These are phyloP conservation scores for Mimachlamys varia DNA, from an alignment of 2,888 invertebrate species.

Conservation along the genomic window DNA sequence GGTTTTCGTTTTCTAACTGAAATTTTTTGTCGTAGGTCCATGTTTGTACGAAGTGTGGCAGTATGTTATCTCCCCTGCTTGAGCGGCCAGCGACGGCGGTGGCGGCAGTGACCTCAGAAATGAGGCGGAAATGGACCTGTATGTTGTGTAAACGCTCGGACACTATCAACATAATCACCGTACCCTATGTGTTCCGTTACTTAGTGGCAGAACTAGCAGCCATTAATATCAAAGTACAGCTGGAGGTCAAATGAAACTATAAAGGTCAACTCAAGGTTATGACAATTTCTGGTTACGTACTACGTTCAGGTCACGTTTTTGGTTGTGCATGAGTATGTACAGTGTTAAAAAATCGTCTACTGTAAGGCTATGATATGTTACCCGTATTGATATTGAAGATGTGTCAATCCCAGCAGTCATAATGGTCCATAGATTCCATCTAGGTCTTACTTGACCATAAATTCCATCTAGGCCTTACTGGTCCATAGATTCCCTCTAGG, in stretches of 20 bases:
- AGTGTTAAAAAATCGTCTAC: too few relatives aligned
- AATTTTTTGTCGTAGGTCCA: conserved; percentile 70
- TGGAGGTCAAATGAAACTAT: conserved; percentile 60
- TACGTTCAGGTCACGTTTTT: too few relatives aligned
- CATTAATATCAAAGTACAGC: conserved; percentile 88
- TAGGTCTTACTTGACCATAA: too few relatives aligned
- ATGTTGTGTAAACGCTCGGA: conserved; percentile 79
- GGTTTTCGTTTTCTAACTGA: too few relatives aligned
- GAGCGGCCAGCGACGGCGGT: conserved; percentile 81
- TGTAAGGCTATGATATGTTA: too few relatives aligned
- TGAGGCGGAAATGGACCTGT: conserved; percentile 79
- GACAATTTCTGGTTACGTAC: background rate
- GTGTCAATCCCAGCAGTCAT: too few relatives aligned
- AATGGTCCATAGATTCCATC: too few relatives aligned
- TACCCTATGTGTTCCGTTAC: conserved; percentile 95
- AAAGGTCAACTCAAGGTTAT: background rate
- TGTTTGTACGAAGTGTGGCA: conserved; percentile 87
- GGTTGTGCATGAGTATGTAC: too few relatives aligned
- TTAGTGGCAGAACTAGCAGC: conserved; percentile 94
- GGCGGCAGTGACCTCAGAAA: conserved; percentile 76
- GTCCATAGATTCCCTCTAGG: too few relatives aligned
- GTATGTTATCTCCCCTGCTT: conserved; percentile 89
- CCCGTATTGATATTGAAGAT: too few relatives aligned
- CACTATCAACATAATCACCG: conserved; percentile 84
- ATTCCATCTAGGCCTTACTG: too few relatives aligned